Base-by-base conservation (phyloP, 1,140 invertebrate species). In the Colletes gigas region DNA sequence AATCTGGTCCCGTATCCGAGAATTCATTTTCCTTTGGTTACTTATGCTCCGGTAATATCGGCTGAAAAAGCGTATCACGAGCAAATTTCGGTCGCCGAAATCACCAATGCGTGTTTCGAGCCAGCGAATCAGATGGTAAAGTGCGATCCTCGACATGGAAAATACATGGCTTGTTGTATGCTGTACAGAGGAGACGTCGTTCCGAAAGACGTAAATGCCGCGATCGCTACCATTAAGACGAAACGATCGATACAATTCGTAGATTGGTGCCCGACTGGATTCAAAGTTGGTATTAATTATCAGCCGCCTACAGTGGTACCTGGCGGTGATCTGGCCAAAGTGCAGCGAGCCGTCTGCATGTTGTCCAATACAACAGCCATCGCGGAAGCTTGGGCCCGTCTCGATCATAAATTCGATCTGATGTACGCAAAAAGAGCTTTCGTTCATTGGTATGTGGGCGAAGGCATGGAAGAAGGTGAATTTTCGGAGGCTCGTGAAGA, bases 341-440 rank as follows among this genome's bases (percentile, higher is more conserved):
- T 96, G 41, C 94, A 94, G 71, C 90, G 96, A 54, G 96, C 96
- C 30, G 95, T 96, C 12, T 96, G 95, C 89, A 96, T 96, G 95
- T 90, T 96, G 72, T 84, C 94, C 78, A 96, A 96, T 88, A 96
- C 96, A 1, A 96, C 95, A 0, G 86, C 86, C 30, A 87, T 87
- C 15, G 85, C 84, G 9, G 85, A 87, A 21, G 85, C 85, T 14
- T 87, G 85, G 85, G 85, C 85, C 10, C 82, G 85, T 7, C 74
- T 87, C 19, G 85, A 87, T 44, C 85, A 83, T 17, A 87, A 87
- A n/a, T 87, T 87, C 12, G 85, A 87, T 19, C 78, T 86, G 0
- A 87, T 87, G 85, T 87, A 86, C 3, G 85, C 85, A 3, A 87
- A 87, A 67, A 78, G 85, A 44, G 85, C 85, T n/a, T 87, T 87